Percentiles rank a stretch among this genome's conserved stretches.
phyloP scores from a whole-genome alignment of 2,888 invertebrate genomes.

The Acanthosepion esculentum region DNA sequence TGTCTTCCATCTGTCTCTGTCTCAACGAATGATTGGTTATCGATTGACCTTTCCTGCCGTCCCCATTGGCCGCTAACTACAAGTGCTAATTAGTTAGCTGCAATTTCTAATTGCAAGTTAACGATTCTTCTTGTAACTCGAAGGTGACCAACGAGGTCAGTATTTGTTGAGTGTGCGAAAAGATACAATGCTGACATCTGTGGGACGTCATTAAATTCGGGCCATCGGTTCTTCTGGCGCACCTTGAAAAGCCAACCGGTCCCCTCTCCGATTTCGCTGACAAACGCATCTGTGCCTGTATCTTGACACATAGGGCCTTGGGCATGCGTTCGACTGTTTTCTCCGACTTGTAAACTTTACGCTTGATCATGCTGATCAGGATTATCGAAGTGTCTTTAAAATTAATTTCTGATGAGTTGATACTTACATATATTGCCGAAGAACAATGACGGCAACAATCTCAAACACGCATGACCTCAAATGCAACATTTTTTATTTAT shows the following conservation, averaged over 20 bases:
- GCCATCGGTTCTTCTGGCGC: neutral
- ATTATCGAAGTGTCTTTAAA: no score
- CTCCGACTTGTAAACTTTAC: no score
- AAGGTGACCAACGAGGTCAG: neutral
- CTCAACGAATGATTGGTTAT: neutral
- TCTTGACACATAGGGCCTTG: no score
- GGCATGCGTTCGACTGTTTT: no score
- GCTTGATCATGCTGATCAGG: no score
- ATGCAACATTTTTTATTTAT: no score
- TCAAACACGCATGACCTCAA: no score
- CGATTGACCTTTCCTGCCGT: neutral
- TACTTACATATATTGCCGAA: no score
- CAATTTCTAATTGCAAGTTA: neutral
- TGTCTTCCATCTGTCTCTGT: neutral
- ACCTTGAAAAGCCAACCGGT: neutral
- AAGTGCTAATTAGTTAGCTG: neutral
- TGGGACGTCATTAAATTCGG: neutral
- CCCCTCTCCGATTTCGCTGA: no score
- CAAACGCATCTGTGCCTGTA: no score
- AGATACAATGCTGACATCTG: neutral
- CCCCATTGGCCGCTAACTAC: neutral
- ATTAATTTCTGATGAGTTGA: no score
- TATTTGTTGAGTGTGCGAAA: neutral
- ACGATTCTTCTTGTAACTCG: neutral
- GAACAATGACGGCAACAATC: no score